Conservation (phyloP, 2,113 vertebrate species). For the Vanacampus margaritifer region DNA sequence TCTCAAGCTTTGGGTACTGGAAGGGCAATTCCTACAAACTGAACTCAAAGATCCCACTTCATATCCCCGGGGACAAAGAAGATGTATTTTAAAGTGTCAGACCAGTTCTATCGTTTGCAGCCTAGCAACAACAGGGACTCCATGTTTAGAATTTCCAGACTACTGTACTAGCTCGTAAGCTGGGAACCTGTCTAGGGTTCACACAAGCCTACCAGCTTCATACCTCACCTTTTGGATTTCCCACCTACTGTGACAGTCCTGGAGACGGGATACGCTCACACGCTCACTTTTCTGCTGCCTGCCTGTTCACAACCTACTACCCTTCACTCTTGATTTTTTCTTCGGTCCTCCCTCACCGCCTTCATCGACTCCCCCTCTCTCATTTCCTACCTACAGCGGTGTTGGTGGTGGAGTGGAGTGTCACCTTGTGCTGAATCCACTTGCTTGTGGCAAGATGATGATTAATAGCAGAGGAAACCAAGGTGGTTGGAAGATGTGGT, state of each 20-base stretch:
- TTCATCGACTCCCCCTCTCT: background rate
- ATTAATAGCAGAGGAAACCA: constrained; percentile 52
- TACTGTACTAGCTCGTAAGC: background rate
- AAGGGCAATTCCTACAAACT: background rate
- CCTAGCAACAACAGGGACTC: constrained; percentile 4
- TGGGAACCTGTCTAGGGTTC: constrained; percentile 26
- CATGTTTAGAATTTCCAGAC: background rate
- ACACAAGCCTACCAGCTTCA: constrained; percentile 35
- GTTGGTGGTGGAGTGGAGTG: constrained; percentile 40
- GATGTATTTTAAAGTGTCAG: constrained; percentile 8
- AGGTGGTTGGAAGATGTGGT: constrained; percentile 38
- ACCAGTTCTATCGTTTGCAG: constrained; percentile 3
- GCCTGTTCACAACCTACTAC: constrained; percentile 26
- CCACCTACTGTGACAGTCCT: constrained; percentile 46
- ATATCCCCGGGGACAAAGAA: background rate
- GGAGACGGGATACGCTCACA: constrained; percentile 25
- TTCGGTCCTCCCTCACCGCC: constrained; percentile 6
- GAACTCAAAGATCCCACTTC: background rate
- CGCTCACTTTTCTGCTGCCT: constrained; percentile 19
- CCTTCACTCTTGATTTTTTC: constrained; percentile 16
- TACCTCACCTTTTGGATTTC: constrained; percentile 55
- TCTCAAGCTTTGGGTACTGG: background rate
- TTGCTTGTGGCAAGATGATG: constrained; percentile 56
- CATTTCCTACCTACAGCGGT: constrained; percentile 32
- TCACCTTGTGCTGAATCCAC: constrained; percentile 55